Conservation (phyloP, 2,888 invertebrate species). For the Halictus ligatus region DNA sequence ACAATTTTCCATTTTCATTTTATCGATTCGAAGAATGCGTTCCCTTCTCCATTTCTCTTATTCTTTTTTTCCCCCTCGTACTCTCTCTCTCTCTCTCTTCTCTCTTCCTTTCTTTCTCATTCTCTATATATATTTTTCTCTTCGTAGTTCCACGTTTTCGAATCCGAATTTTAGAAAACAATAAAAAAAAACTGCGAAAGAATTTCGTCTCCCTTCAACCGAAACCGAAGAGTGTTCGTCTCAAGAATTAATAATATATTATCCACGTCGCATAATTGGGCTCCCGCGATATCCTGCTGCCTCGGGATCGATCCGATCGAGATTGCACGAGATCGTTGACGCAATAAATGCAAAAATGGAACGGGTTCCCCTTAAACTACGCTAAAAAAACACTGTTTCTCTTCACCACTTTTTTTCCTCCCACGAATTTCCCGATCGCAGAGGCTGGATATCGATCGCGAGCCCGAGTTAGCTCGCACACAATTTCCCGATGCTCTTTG, state of each 20-base stretch:
- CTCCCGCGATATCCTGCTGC: conserved; percentile 41
- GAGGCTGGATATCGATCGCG: conserved; percentile 42
- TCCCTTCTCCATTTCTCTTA: conserved; percentile 60
- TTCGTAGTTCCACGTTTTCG: conserved; percentile 68
- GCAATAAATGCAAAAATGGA: conserved; percentile 29
- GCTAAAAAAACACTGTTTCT: not conserved
- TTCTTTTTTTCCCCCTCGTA: conserved; percentile 20
- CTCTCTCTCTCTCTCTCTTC: not conserved
- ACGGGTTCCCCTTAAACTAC: conserved; percentile 9
- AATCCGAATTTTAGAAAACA: conserved; percentile 64
- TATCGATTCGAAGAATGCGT: conserved; percentile 66
- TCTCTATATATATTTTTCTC: conserved; percentile 11
- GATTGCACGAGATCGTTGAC: conserved; percentile 45
- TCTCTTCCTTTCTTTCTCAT: not conserved
- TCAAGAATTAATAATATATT: conserved; percentile 68
- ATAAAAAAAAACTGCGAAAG: conserved; percentile 32
- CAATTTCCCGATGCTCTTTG: conserved; percentile 83
- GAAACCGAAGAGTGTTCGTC: conserved; percentile 70
- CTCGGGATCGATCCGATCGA: conserved; percentile 23
- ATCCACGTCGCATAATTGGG: conserved; percentile 68
- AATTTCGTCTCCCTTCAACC: conserved; percentile 59
- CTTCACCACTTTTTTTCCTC: not conserved
- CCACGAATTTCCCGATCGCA: not conserved
- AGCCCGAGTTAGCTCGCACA: conserved; percentile 74
- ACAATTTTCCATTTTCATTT: conserved; percentile 26